Evolutionary conservation across 2,113 vertebrate genomes (phyloP).

Genomic region (Leptocoma aspasia): DNA sequence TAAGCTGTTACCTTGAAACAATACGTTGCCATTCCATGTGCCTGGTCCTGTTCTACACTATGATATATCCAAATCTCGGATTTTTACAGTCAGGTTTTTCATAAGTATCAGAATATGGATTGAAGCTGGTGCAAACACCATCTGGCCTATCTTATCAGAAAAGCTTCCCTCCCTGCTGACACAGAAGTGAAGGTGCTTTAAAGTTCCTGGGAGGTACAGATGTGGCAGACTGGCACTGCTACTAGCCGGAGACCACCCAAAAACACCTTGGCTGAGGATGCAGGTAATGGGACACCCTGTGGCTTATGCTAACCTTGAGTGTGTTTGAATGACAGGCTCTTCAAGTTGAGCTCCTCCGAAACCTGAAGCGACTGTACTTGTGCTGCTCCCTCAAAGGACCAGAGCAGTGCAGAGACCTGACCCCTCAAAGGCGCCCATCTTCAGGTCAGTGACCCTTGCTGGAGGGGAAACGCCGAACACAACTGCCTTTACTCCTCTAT

Average conservation of each 20-base stretch:
- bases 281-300: not conserved
- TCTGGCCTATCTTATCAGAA: not conserved
- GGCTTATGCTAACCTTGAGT: fast-evolving
- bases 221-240: not conserved
- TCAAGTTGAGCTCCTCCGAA: not conserved
- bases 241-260: not conserved
- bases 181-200: not conserved
- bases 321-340: not conserved
- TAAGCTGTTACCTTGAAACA: not conserved
- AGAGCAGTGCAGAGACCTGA: not conserved
- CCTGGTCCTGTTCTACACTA: not conserved
- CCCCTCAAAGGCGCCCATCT: not conserved
- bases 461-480: fast-evolving
- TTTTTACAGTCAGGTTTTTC: not conserved
- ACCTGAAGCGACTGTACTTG: fast-evolving
- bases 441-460: not conserved
- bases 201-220: not conserved
- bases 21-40: fast-evolving
- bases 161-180: not conserved
- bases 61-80: not conserved
- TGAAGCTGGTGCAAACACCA: not conserved
- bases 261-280: not conserved
- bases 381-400: not conserved
- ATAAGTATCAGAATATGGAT: not conserved
- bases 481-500: not conserved